Conservation (phyloP, 2,113 vertebrate species). For the Melanocharis versteri region DNA sequence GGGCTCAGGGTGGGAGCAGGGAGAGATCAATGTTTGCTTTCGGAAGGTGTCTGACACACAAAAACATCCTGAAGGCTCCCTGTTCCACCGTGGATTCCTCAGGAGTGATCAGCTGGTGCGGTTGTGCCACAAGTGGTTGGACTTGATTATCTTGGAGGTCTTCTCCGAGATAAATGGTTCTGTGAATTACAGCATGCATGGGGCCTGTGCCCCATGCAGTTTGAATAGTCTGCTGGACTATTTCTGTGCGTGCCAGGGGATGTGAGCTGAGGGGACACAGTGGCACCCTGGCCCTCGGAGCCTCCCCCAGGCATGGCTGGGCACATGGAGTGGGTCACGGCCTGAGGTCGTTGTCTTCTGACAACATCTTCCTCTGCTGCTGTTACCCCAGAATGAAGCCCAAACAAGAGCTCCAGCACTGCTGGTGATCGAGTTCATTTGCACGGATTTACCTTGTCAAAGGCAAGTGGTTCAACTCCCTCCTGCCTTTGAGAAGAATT, state of each 20-base stretch:
- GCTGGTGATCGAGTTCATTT: neutral
- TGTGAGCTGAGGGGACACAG: neutral
- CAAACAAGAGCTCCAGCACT: neutral
- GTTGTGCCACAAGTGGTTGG: fast-evolving
- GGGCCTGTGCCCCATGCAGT: fast-evolving
- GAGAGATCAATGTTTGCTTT: neutral
- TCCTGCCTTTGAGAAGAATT: neutral
- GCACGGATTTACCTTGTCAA: fast-evolving
- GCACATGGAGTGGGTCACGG: fast-evolving
- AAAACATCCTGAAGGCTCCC: neutral
- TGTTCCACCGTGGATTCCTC: fast-evolving
- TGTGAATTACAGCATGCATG: neutral
- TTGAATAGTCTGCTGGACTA: neutral
- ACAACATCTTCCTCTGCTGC: neutral
- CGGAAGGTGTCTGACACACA: neutral
- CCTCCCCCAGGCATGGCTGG: fast-evolving
- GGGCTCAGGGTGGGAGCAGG: neutral
- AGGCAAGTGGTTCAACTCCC: neutral
- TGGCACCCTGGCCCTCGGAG: fast-evolving
- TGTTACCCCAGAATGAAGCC: neutral
- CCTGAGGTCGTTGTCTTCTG: fast-evolving
- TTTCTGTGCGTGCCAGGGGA: fast-evolving
- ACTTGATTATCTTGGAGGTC: neutral
- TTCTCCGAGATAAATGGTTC: neutral
- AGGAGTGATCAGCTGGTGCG: fast-evolving